phyloP scores from a whole-genome alignment of 2,888 invertebrate species.

The Hypercompe scribonia region DNA sequence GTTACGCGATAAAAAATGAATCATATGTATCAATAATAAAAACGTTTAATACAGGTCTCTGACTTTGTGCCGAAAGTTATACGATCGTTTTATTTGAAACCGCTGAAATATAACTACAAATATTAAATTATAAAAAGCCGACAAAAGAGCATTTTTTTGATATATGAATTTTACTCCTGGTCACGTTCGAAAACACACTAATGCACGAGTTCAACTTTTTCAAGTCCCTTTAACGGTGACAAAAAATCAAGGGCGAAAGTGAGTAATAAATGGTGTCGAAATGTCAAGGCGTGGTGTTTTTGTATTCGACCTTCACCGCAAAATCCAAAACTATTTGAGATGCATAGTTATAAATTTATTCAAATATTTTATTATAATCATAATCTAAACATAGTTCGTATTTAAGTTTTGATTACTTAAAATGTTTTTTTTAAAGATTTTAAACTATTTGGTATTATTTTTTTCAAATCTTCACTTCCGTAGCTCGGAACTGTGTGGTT shows the following conservation, averaged over 20 bases:
- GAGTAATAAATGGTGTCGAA: slow-evolving; percentile 72
- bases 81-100: slow-evolving; percentile 34
- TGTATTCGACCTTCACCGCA: slow-evolving; percentile 71
- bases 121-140: slow-evolving; percentile 48
- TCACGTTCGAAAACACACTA: slow-evolving; percentile 69
- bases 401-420: too few species aligned
- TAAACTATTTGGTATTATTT: too few species aligned
- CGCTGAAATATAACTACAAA: slow-evolving; percentile 33
- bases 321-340: slow-evolving; percentile 71
- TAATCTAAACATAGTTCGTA: neutral
- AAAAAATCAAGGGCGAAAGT: slow-evolving; percentile 63
- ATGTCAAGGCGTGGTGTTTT: slow-evolving; percentile 67
- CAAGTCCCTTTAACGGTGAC: slow-evolving; percentile 64
- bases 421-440: too few species aligned
- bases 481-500: too few species aligned
- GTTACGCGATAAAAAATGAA: neutral
- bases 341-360: neutral
- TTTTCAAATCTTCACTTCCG: too few species aligned
- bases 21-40: slow-evolving; percentile 6
- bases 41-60: slow-evolving; percentile 11
- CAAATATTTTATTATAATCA: neutral
- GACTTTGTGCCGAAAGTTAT: slow-evolving; percentile 25
- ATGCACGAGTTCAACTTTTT: slow-evolving; percentile 68
- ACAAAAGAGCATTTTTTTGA: slow-evolving; percentile 50
- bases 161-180: slow-evolving; percentile 55